phyloP scores from a whole-genome alignment of 1,140 invertebrate species.

The Cephus cinctus region DNA sequence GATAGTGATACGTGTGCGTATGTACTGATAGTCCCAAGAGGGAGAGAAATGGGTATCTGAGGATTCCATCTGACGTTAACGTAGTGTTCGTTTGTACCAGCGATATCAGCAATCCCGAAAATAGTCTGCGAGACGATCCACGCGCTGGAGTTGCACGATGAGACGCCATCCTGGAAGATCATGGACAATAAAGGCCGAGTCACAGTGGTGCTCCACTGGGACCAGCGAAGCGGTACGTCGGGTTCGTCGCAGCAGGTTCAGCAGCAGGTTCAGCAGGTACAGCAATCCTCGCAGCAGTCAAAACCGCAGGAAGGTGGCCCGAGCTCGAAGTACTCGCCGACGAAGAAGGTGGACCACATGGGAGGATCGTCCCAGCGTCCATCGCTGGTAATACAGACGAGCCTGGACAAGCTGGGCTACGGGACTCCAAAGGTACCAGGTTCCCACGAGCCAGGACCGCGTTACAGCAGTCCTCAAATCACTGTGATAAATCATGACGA shows the following conservation, averaged over 20 bases:
- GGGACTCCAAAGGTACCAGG: conserved; percentile 37
- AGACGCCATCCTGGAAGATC: conserved; percentile 94
- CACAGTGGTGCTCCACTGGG: conserved; percentile 91
- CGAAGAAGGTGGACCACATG: conserved; percentile 60
- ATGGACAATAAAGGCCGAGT: conserved; percentile 94
- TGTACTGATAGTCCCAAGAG: no score
- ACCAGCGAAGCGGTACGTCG: conserved; percentile 70
- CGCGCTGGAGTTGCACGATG: conserved; percentile 89
- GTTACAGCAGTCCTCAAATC: conserved; percentile 77
- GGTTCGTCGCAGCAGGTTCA: conserved; percentile 56
- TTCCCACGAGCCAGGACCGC: conserved; percentile 54
- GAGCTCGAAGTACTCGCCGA: conserved; percentile 64
- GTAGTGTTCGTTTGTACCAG: conserved; percentile 55
- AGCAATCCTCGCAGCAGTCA: conserved; percentile 43
- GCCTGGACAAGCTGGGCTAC: conserved; percentile 65
- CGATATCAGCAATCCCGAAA: conserved; percentile 91
- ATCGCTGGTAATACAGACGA: conserved; percentile 75
- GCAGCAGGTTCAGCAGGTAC: conserved; percentile 52
- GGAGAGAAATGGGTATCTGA: no score
- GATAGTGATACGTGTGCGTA: no score
- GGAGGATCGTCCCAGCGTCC: conserved; percentile 60
- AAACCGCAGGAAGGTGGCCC: conserved; percentile 44
- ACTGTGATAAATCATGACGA: conserved; percentile 89
- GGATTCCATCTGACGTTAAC: no score
- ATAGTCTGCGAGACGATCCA: conserved; percentile 96